Evolutionary conservation across 1,140 invertebrate genomes (phyloP), one percentile per base, ranked within the genome.

Genomic region (Drosophila bocqueti): DNA sequence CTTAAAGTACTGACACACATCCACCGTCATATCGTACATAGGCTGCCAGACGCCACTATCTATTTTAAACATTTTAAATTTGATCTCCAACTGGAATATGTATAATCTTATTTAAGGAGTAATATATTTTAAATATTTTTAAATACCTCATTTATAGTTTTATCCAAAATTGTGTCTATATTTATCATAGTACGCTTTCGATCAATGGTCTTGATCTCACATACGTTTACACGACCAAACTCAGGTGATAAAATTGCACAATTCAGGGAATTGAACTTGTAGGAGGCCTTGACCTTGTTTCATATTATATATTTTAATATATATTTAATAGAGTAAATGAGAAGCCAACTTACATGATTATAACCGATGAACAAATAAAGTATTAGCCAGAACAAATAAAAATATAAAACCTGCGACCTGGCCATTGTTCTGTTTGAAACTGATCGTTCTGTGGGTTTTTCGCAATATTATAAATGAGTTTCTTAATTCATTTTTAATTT

Each of bases 21-120:
- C 74, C 6, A 77, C 10, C 0, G 2, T 46, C 3, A 73, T 59
- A 1, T 59, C 40, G 26, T 67, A 73, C 1, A 82, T 24, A 73
- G 0, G 74, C 63, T 77, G 73, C 73, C 79, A 82, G 3, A 67
- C 59, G 2, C 71, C 73, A 18, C 11, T 31, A 13, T 75, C 29
- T 11, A 49, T 71, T n/a, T 64, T 75, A 2, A 24, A 5, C 0
- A 64, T 4, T 13, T 46, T 46, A 3, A 67, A 66, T 15, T 66
- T 42, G 1, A 63, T 6, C 1, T 62, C 40, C 6, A 54, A 2
- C 61, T 72, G 18, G 0, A 29, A 24, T 10, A 29, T 18, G 16
- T 1, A 26, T 4, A 2, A 10, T 4, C n/a, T 29, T n/a, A 15
- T 9, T n/a, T 16, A 11, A 0, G n/a, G 3, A 9, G 43, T 11